These are phyloP conservation scores for Candidula unifasciata DNA, from an alignment of 2,888 invertebrate genomes.

Conservation along the genomic window DNA sequence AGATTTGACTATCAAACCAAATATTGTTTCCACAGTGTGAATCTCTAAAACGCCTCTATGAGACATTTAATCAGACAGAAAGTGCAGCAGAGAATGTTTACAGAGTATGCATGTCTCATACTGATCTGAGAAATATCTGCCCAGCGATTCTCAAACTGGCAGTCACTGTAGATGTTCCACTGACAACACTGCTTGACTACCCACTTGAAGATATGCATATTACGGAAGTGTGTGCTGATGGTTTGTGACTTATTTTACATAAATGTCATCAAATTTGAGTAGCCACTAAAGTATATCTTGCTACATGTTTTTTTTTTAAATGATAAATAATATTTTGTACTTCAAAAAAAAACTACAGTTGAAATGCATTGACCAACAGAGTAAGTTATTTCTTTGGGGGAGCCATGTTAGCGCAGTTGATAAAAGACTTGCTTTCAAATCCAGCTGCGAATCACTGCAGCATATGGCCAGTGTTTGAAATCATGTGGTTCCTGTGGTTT, in stretches of 20 bases:
- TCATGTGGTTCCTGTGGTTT: too few relatives aligned
- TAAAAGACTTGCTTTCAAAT: too few relatives aligned
- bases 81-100: not conserved
- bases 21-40: not conserved
- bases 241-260: not conserved
- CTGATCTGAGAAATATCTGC: not conserved
- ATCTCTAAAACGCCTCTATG: conserved; percentile 19
- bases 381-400: too few relatives aligned
- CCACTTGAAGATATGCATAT: not conserved
- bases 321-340: too few relatives aligned
- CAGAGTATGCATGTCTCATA: conserved; percentile 12
- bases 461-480: too few relatives aligned
- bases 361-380: too few relatives aligned
- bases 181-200: not conserved
- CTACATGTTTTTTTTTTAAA: too few relatives aligned
- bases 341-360: too few relatives aligned
- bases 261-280: too few relatives aligned
- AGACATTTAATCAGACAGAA: not conserved
- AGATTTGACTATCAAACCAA: not conserved
- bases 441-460: too few relatives aligned
- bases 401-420: too few relatives aligned
- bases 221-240: not conserved
- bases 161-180: not conserved
- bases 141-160: conserved; percentile 17
- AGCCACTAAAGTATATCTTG: too few relatives aligned